Conservation (phyloP, 23 tunicate species). For the Oikopleura vanhoeffeni region DNA sequence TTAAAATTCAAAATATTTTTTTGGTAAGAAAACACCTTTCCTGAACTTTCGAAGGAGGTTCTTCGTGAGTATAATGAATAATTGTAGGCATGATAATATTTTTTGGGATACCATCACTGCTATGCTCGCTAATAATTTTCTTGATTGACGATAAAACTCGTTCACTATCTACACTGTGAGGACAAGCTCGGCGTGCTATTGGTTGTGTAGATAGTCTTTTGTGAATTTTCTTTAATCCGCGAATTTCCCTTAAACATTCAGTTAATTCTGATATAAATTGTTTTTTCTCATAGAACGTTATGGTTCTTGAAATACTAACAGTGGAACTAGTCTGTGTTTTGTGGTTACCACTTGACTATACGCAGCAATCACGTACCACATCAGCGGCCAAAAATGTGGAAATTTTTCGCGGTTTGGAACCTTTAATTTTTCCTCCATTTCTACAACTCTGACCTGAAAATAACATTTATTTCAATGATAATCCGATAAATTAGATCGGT, state of each 20-base stretch:
- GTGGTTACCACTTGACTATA: conserved; percentile 12
- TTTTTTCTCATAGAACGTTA: too few relatives aligned
- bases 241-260: background rate
- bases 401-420: conserved; percentile 74
- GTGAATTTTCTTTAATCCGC: background rate
- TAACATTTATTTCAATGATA: background rate
- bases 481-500: background rate
- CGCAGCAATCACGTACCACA: conserved; percentile 1
- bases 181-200: background rate
- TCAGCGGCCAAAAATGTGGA: conserved; percentile 35
- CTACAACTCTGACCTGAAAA: conserved; percentile 33
- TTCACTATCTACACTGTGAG: background rate
- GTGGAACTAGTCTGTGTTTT: background rate
- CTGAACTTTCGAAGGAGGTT: conserved; percentile 6
- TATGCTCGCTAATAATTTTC: background rate
- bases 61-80: conserved; percentile 12
- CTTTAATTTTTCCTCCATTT: conserved; percentile 57
- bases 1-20: too few relatives aligned
- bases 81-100: conserved; percentile 8
- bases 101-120: background rate
- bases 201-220: background rate
- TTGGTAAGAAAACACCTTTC: background rate
- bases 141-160: background rate
- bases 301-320: background rate
- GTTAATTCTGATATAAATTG: too few relatives aligned